Evolutionary conservation across 1,140 invertebrate genomes (phyloP).

Genomic region (Drosophila kohkoa): DNA sequence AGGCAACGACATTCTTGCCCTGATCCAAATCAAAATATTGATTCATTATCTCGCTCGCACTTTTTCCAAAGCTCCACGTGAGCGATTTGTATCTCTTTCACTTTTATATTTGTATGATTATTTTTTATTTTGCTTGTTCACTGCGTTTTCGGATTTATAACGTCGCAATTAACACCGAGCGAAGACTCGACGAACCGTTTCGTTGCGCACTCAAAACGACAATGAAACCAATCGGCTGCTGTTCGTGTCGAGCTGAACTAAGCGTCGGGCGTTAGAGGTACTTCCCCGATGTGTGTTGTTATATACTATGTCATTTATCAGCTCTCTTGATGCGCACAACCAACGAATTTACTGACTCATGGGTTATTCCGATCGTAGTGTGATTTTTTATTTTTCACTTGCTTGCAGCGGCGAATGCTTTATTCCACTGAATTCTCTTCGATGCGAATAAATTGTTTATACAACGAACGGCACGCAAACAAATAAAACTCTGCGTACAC

Average conservation of each 20-base stretch:
- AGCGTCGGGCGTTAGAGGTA: slow-evolving; percentile 54
- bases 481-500: neutral
- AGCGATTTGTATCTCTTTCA: slow-evolving; percentile 19
- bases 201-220: slow-evolving; percentile 37
- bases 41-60: slow-evolving; percentile 42
- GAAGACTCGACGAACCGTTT: slow-evolving; percentile 35
- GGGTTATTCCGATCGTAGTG: slow-evolving; percentile 69
- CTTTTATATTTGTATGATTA: neutral
- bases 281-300: slow-evolving; percentile 64
- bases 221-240: slow-evolving; percentile 49
- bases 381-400: slow-evolving; percentile 53
- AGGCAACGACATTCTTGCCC: slow-evolving; percentile 62
- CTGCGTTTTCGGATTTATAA: slow-evolving; percentile 8
- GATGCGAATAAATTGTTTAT: slow-evolving; percentile 24
- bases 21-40: slow-evolving; percentile 75
- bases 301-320: slow-evolving; percentile 28
- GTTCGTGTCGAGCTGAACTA: slow-evolving; percentile 36
- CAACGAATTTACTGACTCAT: slow-evolving; percentile 71
- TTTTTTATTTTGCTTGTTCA: neutral
- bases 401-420: slow-evolving; percentile 18
- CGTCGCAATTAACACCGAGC: slow-evolving; percentile 27
- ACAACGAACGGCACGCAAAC: slow-evolving; percentile 12
- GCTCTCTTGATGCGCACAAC: slow-evolving; percentile 15
- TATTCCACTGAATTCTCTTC: slow-evolving; percentile 26
- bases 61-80: slow-evolving; percentile 30